Evolutionary conservation across 2,888 invertebrate genomes (phyloP).

Genomic region (Aplocera efformata): DNA sequence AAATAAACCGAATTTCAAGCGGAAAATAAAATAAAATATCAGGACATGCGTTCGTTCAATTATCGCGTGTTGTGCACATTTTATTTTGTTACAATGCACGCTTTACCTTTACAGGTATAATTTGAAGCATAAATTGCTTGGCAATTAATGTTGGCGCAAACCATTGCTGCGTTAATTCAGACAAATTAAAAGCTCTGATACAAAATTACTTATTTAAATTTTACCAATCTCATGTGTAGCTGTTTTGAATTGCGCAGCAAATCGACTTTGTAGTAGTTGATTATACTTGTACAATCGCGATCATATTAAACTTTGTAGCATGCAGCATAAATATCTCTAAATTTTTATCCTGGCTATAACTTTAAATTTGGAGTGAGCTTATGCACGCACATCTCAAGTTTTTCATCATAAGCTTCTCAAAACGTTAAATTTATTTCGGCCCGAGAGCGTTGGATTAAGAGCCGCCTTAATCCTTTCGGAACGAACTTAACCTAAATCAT

Average conservation of each 20-base stretch:
- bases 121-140: slow-evolving; percentile 41
- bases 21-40: slow-evolving; percentile 73
- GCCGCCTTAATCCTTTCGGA: slow-evolving; percentile 75
- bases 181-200: slow-evolving; percentile 39
- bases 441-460: slow-evolving; percentile 75
- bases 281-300: slow-evolving; percentile 46
- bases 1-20: slow-evolving; percentile 71
- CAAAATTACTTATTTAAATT: slow-evolving; percentile 33
- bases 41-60: slow-evolving; percentile 57
- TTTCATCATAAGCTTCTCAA: slow-evolving; percentile 74
- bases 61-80: slow-evolving; percentile 45
- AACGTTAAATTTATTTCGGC: slow-evolving; percentile 77
- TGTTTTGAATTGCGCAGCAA: slow-evolving; percentile 35
- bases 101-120: slow-evolving; percentile 39
- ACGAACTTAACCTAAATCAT: slow-evolving; percentile 77
- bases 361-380: slow-evolving; percentile 51
- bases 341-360: slow-evolving; percentile 36
- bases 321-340: slow-evolving; percentile 11
- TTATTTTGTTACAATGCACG: slow-evolving; percentile 26
- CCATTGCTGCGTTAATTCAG: slow-evolving; percentile 40
- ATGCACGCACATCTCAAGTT: slow-evolving; percentile 65
- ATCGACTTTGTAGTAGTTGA: slow-evolving; percentile 40
- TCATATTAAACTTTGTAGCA: slow-evolving; percentile 28
- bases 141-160: slow-evolving; percentile 48
- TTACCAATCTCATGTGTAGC: slow-evolving; percentile 14